phyloP scores from a whole-genome alignment of 2,888 invertebrate species.

The Galerucella calmariensis region DNA sequence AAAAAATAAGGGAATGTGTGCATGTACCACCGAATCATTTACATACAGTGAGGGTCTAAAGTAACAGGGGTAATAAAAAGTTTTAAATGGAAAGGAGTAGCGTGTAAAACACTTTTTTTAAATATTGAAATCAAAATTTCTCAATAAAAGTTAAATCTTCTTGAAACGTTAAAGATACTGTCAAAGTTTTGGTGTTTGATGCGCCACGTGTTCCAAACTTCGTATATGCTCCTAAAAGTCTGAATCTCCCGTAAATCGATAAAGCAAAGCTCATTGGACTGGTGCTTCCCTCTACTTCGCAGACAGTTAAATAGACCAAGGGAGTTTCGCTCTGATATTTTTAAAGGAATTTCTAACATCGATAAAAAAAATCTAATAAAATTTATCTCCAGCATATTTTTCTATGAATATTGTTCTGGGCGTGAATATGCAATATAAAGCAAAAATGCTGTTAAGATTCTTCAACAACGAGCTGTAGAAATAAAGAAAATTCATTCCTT shows the following conservation, averaged over 20 bases:
- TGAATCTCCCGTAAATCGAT: slow-evolving; percentile 50
- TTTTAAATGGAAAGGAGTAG: no score
- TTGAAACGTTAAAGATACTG: neutral
- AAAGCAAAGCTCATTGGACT: slow-evolving; percentile 47
- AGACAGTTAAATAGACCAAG: slow-evolving; percentile 52
- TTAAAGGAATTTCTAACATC: slow-evolving; percentile 10
- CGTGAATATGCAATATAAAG: no score
- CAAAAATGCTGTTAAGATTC: no score
- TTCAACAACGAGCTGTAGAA: no score
- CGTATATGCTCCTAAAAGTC: slow-evolving; percentile 31
- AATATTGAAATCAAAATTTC: neutral
- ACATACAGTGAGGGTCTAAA: no score
- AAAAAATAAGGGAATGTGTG: no score
- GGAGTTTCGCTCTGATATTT: slow-evolving; percentile 23
- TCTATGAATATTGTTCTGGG: neutral
- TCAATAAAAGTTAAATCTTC: neutral
- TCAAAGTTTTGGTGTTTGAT: neutral
- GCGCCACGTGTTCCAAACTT: slow-evolving; percentile 27
- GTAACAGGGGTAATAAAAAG: no score
- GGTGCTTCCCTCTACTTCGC: slow-evolving; percentile 56
- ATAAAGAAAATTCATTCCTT: no score
- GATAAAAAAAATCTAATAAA: slow-evolving; percentile 7
- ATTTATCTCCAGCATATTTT: slow-evolving; percentile 1
- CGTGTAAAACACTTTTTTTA: no score
- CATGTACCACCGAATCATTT: no score